Evolutionary conservation across 2,888 invertebrate genomes (phyloP), one percentile per base, ranked within the genome.

Genomic region (Linnaemya tessellans): DNA sequence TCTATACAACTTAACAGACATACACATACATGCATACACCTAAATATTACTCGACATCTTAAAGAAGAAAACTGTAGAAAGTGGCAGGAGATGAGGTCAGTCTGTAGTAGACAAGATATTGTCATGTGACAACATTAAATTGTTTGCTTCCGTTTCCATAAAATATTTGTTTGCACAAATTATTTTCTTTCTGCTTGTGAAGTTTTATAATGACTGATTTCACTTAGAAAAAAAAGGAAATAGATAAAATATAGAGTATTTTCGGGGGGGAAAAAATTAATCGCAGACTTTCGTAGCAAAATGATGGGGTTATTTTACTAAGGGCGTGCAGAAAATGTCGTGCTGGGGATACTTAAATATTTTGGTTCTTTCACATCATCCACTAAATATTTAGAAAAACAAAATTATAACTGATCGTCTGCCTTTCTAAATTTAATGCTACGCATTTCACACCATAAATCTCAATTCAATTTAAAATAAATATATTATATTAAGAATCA

Each of bases 51-150:
- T 51, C 58, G 25, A 11, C 41, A 11, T 67, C 13, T 54, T 0
- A 43, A 60, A 60, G 18, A 15, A 3, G 15, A 15, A 3, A 54
- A 38, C 18, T 43, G 4, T 18, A 30, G 3, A n/a, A 38, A 54
- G 13, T 10, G 60, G 64, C 43, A 46, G 64, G 11, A 68, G 46
- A 38, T 68, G 78, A 68, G 41, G 60, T 60, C 68, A 41, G 22
- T 25, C 7, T 54, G 18, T 54, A 22, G 70, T 65, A 38, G 41
- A 30, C 64, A n/a, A 71, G 64, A 22, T 11, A n/a, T 54, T 64
- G 75, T 80, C 80, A 84, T 75, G 79, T 65, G 70, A 75, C 74
- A 79, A 67, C 68, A 74, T 68, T 54, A 78, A 78, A 74, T 65
- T 83, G 62, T 74, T 78, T 73, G 67, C 13, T 80, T 70, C 41